Evolutionary conservation across 2,113 vertebrate genomes (phyloP).

Genomic region (Embiotoca jacksoni): DNA sequence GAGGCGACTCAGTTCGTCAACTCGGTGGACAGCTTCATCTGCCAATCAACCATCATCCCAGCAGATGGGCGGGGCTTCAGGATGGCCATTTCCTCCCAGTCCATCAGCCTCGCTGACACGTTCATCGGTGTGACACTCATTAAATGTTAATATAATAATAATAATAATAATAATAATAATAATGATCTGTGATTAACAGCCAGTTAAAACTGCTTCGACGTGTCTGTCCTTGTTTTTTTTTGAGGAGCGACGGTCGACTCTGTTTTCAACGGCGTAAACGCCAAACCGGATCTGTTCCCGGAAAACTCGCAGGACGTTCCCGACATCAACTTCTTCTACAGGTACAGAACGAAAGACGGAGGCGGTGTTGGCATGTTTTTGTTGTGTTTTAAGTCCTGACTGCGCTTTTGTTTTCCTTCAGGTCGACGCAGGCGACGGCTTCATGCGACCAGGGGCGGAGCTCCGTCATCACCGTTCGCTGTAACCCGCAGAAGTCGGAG

Average conservation of each 20-base stretch:
- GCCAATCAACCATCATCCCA: conserved; percentile 96
- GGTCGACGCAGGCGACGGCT: conserved; percentile 88
- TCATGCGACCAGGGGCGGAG: conserved; percentile 91
- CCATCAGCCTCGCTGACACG: conserved; percentile 93
- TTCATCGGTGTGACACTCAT: conserved; percentile 88
- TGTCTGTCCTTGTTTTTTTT: neutral
- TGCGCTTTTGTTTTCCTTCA: conserved; percentile 44
- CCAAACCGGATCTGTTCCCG: conserved; percentile 88
- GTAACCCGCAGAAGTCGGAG: conserved; percentile 85
- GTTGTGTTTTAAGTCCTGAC: neutral
- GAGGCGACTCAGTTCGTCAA: conserved; percentile 88
- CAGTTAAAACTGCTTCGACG: neutral
- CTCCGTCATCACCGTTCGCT: conserved; percentile 90
- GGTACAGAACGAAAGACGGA: conserved; percentile 78
- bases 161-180: no score
- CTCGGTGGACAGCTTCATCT: conserved; percentile 92
- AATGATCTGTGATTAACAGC: no score
- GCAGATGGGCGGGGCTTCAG: conserved; percentile 95
- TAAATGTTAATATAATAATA: no score
- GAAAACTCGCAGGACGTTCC: conserved; percentile 81
- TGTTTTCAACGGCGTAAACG: conserved; percentile 86
- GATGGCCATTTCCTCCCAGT: conserved; percentile 93
- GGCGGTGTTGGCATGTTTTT: neutral
- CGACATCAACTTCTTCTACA: conserved; percentile 97
- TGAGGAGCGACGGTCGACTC: conserved; percentile 90